Evolutionary conservation across 2,797 vertebrate genomes (phyloP).

Genomic region (Arrhamphus sclerolepis): DNA sequence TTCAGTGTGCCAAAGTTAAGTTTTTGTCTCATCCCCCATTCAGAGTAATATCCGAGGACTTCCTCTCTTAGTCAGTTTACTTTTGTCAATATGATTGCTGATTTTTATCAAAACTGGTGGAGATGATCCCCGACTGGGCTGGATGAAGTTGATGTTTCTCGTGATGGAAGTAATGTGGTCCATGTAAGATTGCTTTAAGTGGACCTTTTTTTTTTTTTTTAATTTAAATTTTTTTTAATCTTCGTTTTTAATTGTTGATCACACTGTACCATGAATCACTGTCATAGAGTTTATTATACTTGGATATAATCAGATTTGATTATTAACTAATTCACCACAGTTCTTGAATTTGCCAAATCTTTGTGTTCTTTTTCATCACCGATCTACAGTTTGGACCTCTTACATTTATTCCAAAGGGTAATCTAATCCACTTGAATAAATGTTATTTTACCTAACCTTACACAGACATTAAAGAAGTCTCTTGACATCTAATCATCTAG

Average conservation of each 20-base stretch:
- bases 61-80: conserved; percentile 47
- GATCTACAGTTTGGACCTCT: too few relatives aligned
- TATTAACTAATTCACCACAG: conserved; percentile 33
- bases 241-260: conserved; percentile 17
- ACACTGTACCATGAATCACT: conserved; percentile 43
- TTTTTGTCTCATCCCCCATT: conserved; percentile 61
- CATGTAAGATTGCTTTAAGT: conserved; percentile 46
- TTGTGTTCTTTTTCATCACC: not conserved
- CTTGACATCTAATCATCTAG: conserved; percentile 33
- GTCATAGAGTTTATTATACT: conserved; percentile 24
- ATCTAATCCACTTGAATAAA: conserved; percentile 29
- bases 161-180: conserved; percentile 27
- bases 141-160: conserved; percentile 46
- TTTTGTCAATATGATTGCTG: conserved; percentile 56
- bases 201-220: conserved; percentile 23
- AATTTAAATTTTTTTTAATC: too few relatives aligned
- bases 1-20: conserved; percentile 83
- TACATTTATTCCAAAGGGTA: too few relatives aligned
- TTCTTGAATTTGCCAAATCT: conserved; percentile 67
- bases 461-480: conserved; percentile 29
- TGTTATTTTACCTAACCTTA: conserved; percentile 48
- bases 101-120: conserved; percentile 49
- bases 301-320: conserved; percentile 29
- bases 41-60: conserved; percentile 44
- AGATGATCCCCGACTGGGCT: conserved; percentile 15